Conservation (phyloP, 2,113 vertebrate genomes). For the Chaetodon auriga region DNA sequence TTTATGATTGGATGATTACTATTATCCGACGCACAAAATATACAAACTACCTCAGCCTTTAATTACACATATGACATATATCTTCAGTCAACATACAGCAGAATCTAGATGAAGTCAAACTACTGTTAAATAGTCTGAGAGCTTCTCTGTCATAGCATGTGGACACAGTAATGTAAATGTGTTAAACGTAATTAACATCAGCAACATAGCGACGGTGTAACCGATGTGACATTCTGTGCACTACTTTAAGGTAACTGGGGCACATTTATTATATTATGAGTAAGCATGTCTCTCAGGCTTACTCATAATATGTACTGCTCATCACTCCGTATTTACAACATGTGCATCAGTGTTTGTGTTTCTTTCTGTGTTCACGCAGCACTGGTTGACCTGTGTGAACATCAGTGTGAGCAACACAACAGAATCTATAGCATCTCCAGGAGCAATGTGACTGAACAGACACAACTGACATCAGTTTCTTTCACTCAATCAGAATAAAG, state of each 20-base stretch:
- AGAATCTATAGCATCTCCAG: background rate
- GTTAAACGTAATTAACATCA: background rate
- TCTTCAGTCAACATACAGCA: background rate
- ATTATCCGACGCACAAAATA: background rate
- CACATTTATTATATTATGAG: slow-evolving; percentile 2
- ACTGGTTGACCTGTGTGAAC: background rate
- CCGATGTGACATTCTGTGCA: background rate
- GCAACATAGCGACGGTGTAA: background rate
- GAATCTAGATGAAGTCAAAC: background rate
- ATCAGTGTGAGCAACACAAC: background rate
- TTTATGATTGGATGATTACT: background rate
- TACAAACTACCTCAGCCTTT: too few relatives aligned
- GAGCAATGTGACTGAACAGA: background rate
- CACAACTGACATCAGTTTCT: background rate
- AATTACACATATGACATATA: too few relatives aligned
- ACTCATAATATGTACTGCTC: slow-evolving; percentile 6
- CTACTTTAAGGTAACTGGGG: background rate
- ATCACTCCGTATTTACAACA: background rate
- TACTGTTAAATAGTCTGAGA: background rate
- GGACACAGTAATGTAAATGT: background rate
- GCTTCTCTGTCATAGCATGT: background rate
- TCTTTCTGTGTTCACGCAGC: background rate
- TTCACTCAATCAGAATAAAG: background rate
- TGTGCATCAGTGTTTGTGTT: background rate
- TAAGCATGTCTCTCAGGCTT: slow-evolving; percentile 5